These are phyloP conservation scores for Petromus typicus DNA, from an alignment of 2,113 vertebrate genomes.

Conservation along the genomic window DNA sequence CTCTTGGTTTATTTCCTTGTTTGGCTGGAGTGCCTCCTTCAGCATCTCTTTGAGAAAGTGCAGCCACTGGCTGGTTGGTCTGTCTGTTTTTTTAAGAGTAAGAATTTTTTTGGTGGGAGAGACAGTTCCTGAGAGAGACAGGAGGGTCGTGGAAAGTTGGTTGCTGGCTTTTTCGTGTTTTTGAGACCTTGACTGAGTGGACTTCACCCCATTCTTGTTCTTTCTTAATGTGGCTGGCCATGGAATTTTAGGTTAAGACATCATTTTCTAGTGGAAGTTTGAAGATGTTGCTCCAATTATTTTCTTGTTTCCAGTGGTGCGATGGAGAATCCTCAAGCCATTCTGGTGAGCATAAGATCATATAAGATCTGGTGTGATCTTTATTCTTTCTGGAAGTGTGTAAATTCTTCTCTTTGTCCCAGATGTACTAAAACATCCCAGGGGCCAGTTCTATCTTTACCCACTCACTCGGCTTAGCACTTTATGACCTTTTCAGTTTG, in stretches of 20 bases:
- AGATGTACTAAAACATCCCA: not conserved
- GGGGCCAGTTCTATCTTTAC: too few relatives aligned
- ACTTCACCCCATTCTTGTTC: not conserved
- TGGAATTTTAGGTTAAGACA: not conserved
- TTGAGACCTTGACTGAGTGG: not conserved
- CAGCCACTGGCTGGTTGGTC: not conserved
- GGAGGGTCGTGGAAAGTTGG: too few relatives aligned
- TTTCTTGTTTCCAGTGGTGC: not conserved
- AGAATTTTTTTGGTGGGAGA: too few relatives aligned
- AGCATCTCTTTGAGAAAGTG: not conserved
- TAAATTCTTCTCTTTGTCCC: not conserved
- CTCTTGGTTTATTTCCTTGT: not conserved
- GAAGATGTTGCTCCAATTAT: not conserved
- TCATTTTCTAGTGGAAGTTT: not conserved
- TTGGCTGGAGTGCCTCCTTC: not conserved
- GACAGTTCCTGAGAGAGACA: too few relatives aligned
- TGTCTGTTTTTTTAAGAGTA: too few relatives aligned
- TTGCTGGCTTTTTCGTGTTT: not conserved
- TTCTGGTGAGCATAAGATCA: not conserved
- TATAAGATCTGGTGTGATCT: rapidly evolving
- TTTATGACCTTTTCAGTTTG: not conserved
- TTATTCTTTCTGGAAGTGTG: not conserved
- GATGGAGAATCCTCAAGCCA: not conserved
- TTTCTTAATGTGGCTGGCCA: rapidly evolving
- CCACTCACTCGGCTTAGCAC: not conserved